Conservation (phyloP, 2,888 invertebrate genomes). For the Spatulosminthurus flaviceps region DNA sequence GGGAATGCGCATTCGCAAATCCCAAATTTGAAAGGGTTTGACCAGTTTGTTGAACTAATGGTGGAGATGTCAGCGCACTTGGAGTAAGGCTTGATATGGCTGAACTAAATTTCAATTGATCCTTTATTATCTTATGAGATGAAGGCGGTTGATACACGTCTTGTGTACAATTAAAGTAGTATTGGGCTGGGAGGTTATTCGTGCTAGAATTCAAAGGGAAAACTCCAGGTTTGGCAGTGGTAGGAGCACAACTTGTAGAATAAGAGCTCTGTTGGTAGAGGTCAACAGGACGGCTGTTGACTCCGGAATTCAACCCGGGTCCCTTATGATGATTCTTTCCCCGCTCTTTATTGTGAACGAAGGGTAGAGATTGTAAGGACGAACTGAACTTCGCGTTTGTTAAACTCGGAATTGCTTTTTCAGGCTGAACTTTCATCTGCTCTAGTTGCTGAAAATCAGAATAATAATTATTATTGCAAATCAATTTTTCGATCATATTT, state of each 20-base stretch:
- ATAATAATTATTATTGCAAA: background rate
- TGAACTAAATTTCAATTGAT: conserved; percentile 3
- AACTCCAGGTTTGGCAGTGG: background rate
- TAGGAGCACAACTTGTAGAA: background rate
- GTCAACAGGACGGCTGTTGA: conserved; percentile 37
- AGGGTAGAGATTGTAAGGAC: conserved; percentile 48
- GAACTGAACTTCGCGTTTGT: conserved; percentile 48
- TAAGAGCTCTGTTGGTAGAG: conserved; percentile 19
- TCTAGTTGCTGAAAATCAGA: conserved; percentile 41
- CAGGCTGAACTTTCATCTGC: conserved; percentile 45
- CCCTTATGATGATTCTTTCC: conserved; percentile 31
- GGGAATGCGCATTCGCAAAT: conserved; percentile 5
- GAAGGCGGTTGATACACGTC: conserved; percentile 32
- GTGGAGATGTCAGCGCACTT: conserved; percentile 1
- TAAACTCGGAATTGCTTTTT: conserved; percentile 47
- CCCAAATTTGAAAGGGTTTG: background rate
- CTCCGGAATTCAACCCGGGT: background rate
- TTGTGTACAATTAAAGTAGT: conserved; percentile 35
- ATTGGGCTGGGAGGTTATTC: conserved; percentile 34
- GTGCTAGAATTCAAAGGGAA: conserved; percentile 12
- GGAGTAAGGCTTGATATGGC: background rate
- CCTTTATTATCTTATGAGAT: conserved; percentile 19
- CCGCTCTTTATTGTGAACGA: conserved; percentile 41
- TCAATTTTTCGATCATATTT: too few species aligned
- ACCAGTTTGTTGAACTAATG: background rate